A percentile compares a stretch with the other conserved stretches of the same genome.
phyloP scores from a whole-genome alignment of 2,888 invertebrate species.

The Drosophila algonquin region DNA sequence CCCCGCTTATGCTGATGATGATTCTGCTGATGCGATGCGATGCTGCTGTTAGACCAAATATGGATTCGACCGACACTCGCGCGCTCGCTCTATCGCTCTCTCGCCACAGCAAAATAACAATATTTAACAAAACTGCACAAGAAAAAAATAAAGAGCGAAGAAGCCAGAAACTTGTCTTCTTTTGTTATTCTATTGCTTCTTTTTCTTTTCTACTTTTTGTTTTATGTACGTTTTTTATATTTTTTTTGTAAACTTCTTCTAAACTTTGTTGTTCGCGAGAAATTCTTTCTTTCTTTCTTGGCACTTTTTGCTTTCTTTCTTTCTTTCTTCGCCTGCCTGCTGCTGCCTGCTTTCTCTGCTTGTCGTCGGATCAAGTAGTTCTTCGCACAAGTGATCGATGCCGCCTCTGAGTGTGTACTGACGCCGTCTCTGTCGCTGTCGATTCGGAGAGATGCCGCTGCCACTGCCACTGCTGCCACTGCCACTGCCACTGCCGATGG shows the following conservation, averaged over 20 bases:
- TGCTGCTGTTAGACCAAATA: slow-evolving; percentile 65
- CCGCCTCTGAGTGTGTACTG: slow-evolving; percentile 83
- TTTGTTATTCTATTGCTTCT: slow-evolving; percentile 30
- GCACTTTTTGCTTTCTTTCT: slow-evolving; percentile 11
- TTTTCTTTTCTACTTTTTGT: slow-evolving; percentile 32
- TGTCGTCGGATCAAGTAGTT: slow-evolving; percentile 62
- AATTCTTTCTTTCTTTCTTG: slow-evolving; percentile 22
- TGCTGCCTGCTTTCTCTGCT: slow-evolving; percentile 24
- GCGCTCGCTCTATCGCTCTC: slow-evolving; percentile 58
- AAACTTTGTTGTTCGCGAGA: slow-evolving; percentile 3
- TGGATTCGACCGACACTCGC: slow-evolving; percentile 36
- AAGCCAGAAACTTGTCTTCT: slow-evolving; percentile 43
- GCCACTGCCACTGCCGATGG: neutral
- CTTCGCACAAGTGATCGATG: slow-evolving; percentile 81
- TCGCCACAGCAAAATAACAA: slow-evolving; percentile 47
- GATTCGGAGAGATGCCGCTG: slow-evolving; percentile 9
- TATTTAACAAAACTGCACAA: slow-evolving; percentile 47
- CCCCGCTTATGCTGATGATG: slow-evolving; percentile 6
- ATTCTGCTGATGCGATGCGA: neutral
- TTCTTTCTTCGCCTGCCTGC: slow-evolving; percentile 27
- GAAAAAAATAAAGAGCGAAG: slow-evolving; percentile 46
- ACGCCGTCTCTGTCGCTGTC: slow-evolving; percentile 43
- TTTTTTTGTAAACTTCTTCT: slow-evolving; percentile 8
- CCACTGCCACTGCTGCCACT: slow-evolving; percentile 15
- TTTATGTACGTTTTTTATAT: slow-evolving; percentile 11